Base-by-base conservation (phyloP, 2,113 vertebrate genomes). In the Glaucidium brasilianum region DNA sequence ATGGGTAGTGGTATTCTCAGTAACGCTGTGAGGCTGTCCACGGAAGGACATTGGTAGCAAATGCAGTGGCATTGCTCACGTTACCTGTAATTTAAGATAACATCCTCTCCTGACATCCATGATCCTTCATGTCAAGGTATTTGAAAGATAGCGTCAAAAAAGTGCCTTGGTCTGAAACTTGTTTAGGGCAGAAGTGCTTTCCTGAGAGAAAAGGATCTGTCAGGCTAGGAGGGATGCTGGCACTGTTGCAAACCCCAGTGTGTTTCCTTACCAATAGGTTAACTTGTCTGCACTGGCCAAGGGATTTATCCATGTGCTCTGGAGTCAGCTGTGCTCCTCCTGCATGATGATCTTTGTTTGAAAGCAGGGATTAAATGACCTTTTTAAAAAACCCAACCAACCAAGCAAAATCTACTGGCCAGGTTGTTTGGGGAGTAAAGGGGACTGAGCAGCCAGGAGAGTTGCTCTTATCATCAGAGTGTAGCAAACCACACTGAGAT, bases 201-300 rank as follows among this genome's bases (percentile, higher is more conserved):
- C 18, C 45, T 26, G 62, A 45, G 69, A 53, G 79, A 14, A 53
- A 4, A 19, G 81, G 56, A 5, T 55, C 13, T 75, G 43, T 60
- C 37, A 25, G 66, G 47, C 16, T 12, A 4, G 55, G 81, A 30
- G 64, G 63, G 47, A 15, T 64, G 37, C 50, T 71, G 74, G 5
- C 29, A 10, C 63, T 32, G 30, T 9, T 41, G 7, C 58, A 47
- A 10, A 23, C 18, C 29, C 35, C 35, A 4, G 2, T 22, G 21
- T 8, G 18, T 37, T 64, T 50, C 63, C 25, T 37, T 41, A 9
- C 9, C 1, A 0, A 2, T 4, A 5, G 22, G 32, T 35, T 12
- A 21, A 14, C 21, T 27, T 16, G 0, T 17, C 56, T 69, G 66
- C 1, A 1, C 6, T 3, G 53, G 29, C 43, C 3, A 0, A 45